Conservation (phyloP, 2,797 vertebrate species). For the Danionella dracula region DNA sequence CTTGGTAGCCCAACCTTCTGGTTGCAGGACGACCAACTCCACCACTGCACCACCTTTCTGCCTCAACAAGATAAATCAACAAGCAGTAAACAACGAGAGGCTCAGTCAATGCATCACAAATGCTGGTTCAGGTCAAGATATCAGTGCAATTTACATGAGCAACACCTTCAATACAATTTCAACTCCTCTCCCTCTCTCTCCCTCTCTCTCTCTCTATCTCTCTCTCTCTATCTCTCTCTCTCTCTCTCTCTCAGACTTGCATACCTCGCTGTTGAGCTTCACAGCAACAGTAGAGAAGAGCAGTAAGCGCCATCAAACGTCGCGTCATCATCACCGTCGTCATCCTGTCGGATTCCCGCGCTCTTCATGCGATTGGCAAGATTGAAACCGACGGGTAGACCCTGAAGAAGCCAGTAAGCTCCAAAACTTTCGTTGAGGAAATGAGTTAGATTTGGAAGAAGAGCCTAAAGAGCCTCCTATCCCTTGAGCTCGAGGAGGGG, state of each 20-base stretch:
- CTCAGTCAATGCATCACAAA: too few species aligned
- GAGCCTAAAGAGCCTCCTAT: background rate
- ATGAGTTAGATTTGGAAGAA: slow-evolving; percentile 15
- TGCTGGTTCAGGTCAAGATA: too few species aligned
- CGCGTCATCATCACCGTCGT: slow-evolving; percentile 51
- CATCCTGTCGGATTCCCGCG: slow-evolving; percentile 51
- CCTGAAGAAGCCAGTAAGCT: slow-evolving; percentile 6
- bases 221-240: background rate
- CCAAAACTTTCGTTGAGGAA: slow-evolving; percentile 34
- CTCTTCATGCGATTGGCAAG: slow-evolving; percentile 30
- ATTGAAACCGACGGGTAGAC: too few species aligned
- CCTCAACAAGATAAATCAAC: too few species aligned
- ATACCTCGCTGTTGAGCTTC: slow-evolving; percentile 55
- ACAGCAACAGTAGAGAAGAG: slow-evolving; percentile 47
- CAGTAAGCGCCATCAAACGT: slow-evolving; percentile 28
- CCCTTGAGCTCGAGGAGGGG: too few species aligned
- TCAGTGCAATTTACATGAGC: too few species aligned
- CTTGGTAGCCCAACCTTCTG: too few species aligned
- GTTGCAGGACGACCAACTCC: too few species aligned
- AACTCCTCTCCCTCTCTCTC: background rate
- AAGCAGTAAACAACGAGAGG: too few species aligned
- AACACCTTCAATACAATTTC: too few species aligned
- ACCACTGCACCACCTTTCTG: too few species aligned
- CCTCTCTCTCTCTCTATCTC: background rate
- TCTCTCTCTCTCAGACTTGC: slow-evolving; percentile 6